phyloP scores from a whole-genome alignment of 1,140 invertebrate genomes.

The Drosophila sproati region DNA sequence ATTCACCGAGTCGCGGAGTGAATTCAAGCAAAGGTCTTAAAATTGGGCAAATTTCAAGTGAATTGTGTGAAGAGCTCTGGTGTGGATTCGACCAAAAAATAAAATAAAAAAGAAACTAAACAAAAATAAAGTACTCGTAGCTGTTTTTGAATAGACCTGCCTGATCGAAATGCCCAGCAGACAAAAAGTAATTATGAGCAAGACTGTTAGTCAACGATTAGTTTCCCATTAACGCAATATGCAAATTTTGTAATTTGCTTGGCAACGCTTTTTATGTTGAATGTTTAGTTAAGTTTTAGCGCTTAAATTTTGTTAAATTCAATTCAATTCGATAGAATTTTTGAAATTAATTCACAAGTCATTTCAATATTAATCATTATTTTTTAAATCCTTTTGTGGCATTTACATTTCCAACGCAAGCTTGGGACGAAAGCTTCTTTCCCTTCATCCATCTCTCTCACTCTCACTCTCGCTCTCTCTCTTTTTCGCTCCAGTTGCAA shows the following conservation, averaged over 20 bases:
- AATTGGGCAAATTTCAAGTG: neutral
- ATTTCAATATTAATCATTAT: no score
- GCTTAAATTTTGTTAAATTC: neutral
- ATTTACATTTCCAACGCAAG: no score
- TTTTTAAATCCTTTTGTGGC: no score
- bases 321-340: no score
- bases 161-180: neutral
- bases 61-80: constrained; percentile 5
- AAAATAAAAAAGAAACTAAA: neutral
- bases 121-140: no score
- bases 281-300: neutral
- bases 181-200: constrained; percentile 3
- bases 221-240: constrained; percentile 36
- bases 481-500: constrained; percentile 3
- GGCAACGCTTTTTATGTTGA: no score
- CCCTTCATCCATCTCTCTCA: neutral
- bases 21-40: constrained; percentile 3
- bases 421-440: no score
- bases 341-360: no score
- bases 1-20: neutral
- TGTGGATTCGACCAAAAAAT: neutral
- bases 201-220: constrained; percentile 24
- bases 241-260: constrained; percentile 3
- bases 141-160: neutral
- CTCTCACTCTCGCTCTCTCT: no score